Base-by-base conservation (phyloP, 2,113 vertebrate genomes). In the Dicentrarchus labrax region DNA sequence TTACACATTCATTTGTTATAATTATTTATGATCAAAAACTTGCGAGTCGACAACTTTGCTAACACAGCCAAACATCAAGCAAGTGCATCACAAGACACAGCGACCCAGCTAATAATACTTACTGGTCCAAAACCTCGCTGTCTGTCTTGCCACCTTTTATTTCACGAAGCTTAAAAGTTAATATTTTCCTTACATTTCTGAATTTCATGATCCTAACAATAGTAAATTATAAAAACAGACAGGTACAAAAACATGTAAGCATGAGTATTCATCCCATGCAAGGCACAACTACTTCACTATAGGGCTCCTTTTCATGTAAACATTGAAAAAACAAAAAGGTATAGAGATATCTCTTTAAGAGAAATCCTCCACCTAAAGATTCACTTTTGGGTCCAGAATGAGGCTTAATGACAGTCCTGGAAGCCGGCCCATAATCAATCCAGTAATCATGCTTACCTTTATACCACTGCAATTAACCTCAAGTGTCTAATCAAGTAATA, bases 401-500 rank as follows among this genome's bases (percentile, higher is more conserved):
- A 84, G 36, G 38, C 78, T 75, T 83, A 84, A 85, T 84, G 70
- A 82, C 78, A 68, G 69, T 86, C 82, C 7, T 48, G 60, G 60
- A 83, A 72, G 59, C 22, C 41, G 30, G 73, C 83, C 90, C 73
- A 56, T 83, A 81, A 85, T 88, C 86, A 80, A 70, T 66, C 59
- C 41, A 80, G 22, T 79, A 85, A 86, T 89, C 80, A 71, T 24
- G 30, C 43, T 70, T 78, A 85, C 56, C 74, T 89, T 88, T 82
- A 84, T 59, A 80, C 59, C 66, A 59, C 54, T 38, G 83, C 69
- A 82, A 81, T 78, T 88, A 86, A 79, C 85, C 79, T 84, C 78
- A 43, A 82, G 74, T 76, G 72, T 84, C 86, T 71, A 78, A 91
- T 88, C 83, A 85, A 76, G 70, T 56, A 53, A 81, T 43, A 80